phyloP scores from a whole-genome alignment of 2,888 invertebrate genomes.

The Spilarctia lutea region DNA sequence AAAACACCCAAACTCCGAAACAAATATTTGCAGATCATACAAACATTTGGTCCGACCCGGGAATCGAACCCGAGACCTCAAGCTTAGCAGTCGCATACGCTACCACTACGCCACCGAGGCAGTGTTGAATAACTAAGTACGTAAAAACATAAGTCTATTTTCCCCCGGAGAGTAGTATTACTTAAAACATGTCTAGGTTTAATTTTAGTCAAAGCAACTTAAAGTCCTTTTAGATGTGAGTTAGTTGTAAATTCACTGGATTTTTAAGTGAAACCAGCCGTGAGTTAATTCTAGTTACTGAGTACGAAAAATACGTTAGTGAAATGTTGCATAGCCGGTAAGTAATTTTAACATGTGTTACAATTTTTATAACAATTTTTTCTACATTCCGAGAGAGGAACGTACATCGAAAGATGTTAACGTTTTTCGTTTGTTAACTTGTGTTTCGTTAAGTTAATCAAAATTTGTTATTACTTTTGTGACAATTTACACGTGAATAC shows the following conservation, averaged over 20 bases:
- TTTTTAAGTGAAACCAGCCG: constrained; percentile 7
- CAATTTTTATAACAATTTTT: not conserved
- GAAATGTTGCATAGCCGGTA: constrained; percentile 27
- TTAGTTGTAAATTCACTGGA: constrained; percentile 9
- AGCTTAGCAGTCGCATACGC: too few species aligned
- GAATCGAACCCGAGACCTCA: too few species aligned
- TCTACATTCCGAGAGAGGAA: not conserved
- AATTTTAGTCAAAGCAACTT: constrained; percentile 3
- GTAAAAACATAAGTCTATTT: not conserved
- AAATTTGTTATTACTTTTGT: too few species aligned
- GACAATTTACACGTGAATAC: too few species aligned
- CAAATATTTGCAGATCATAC: too few species aligned
- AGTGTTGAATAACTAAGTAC: not conserved
- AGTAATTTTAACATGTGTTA: constrained; percentile 24
- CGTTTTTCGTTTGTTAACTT: too few species aligned
- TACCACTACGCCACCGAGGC: too few species aligned
- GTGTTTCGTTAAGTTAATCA: too few species aligned
- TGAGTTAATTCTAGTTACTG: constrained; percentile 9
- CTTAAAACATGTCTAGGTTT: not conserved
- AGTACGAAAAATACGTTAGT: constrained; percentile 24
- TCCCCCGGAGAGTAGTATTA: too few species aligned
- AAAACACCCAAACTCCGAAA: too few species aligned
- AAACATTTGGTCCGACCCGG: too few species aligned
- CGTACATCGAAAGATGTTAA: too few species aligned
- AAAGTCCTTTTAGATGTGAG: constrained; percentile 2